These are phyloP conservation scores for Pegea sp. DNA, from an alignment of 23 tunicate genomes.

Conservation along the genomic window DNA sequence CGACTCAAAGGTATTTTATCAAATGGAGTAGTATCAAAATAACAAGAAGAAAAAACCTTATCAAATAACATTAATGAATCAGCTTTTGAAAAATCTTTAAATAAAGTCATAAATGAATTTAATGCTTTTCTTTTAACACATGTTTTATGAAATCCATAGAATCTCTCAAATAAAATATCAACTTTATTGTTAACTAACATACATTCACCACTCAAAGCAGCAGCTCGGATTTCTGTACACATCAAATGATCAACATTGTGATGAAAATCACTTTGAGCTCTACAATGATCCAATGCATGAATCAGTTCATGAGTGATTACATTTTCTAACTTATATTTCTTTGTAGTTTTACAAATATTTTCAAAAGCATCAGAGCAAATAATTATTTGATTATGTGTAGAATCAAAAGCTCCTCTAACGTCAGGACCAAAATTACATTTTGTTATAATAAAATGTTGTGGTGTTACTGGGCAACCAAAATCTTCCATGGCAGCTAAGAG, in stretches of 20 bases:
- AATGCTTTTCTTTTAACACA: slow-evolving; percentile 51
- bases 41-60: slow-evolving; percentile 35
- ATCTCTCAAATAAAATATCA: slow-evolving; percentile 10
- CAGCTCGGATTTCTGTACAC: slow-evolving; percentile 83
- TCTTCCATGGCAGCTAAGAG: slow-evolving; percentile 32
- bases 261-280: slow-evolving; percentile 56
- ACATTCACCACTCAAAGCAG: slow-evolving; percentile 77
- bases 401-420: slow-evolving; percentile 37
- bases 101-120: slow-evolving; percentile 26
- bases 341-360: not conserved
- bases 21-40: slow-evolving; percentile 56
- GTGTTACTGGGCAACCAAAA: slow-evolving; percentile 35
- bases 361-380: slow-evolving; percentile 6
- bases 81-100: slow-evolving; percentile 12
- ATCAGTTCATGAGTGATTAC: slow-evolving; percentile 57
- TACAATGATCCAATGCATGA: slow-evolving; percentile 81
- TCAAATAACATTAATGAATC: slow-evolving; percentile 11
- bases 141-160: slow-evolving; percentile 24
- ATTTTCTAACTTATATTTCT: slow-evolving; percentile 2
- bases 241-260: slow-evolving; percentile 41
- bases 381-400: slow-evolving; percentile 47
- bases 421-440: slow-evolving; percentile 7
- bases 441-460: slow-evolving; percentile 33
- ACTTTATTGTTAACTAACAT: slow-evolving; percentile 17
- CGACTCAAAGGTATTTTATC: slow-evolving; percentile 48